phyloP scores from a whole-genome alignment of 35 echinoderm and acorn worm species.

The Hemicentrotus pulcherrimus region DNA sequence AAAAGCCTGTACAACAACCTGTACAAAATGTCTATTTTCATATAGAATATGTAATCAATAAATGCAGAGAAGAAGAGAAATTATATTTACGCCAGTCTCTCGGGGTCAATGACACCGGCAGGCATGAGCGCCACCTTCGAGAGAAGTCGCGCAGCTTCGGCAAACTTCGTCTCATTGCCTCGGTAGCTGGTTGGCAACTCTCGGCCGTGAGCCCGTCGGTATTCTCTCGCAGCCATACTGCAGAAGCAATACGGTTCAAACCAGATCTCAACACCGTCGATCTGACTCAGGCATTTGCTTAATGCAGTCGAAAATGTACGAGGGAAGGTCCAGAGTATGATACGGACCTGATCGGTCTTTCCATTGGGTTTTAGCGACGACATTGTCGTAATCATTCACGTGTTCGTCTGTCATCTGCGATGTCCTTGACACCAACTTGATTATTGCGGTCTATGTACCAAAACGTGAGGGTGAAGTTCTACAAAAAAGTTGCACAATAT shows the following conservation, averaged over 20 bases:
- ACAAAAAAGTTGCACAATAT: no score
- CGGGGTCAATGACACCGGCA: background rate
- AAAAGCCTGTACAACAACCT: no score
- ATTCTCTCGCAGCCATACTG: background rate
- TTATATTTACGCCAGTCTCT: slow-evolving; percentile 34
- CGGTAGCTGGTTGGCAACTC: slow-evolving; percentile 9
- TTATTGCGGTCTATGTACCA: no score
- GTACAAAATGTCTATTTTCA: no score
- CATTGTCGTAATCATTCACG: background rate
- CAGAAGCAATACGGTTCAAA: slow-evolving; percentile 45
- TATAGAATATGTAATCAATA: background rate
- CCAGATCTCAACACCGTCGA: background rate
- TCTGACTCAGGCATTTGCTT: slow-evolving; percentile 3
- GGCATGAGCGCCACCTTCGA: background rate
- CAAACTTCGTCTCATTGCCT: slow-evolving; percentile 15
- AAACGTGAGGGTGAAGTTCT: no score
- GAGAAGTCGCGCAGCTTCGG: slow-evolving; percentile 1
- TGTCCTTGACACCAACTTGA: background rate
- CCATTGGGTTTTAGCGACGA: background rate
- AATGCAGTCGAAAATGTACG: slow-evolving; percentile 21
- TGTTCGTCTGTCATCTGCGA: background rate
- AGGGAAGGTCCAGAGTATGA: slow-evolving; percentile 18
- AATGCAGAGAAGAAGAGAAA: background rate
- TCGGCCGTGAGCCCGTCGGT: background rate
- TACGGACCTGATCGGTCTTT: background rate